These are phyloP conservation scores for Pitta sordida DNA, from an alignment of 2,113 vertebrate species.

Conservation along the genomic window DNA sequence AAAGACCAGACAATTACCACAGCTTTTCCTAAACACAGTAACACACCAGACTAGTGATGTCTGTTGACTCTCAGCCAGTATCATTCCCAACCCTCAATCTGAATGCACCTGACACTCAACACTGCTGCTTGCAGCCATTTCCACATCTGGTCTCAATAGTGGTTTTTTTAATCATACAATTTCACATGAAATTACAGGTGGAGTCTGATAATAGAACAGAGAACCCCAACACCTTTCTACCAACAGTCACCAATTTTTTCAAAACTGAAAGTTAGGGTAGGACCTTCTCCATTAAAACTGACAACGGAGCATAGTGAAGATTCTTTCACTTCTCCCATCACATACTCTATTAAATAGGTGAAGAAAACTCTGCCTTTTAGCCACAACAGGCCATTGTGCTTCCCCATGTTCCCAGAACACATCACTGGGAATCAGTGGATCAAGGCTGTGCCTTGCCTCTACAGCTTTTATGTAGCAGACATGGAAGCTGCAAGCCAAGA, in stretches of 20 bases:
- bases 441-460: background rate
- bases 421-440: accelerated
- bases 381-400: accelerated
- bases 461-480: background rate
- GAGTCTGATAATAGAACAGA: background rate
- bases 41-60: too few species aligned
- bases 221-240: background rate
- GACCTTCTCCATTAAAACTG: background rate
- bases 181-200: background rate
- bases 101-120: background rate
- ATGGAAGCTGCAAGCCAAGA: background rate
- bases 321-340: too few species aligned
- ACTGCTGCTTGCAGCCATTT: background rate
- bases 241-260: background rate
- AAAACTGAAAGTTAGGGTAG: background rate
- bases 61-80: background rate
- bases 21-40: background rate
- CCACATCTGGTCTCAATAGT: background rate
- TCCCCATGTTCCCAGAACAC: too few species aligned
- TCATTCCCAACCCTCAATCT: accelerated
- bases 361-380: background rate
- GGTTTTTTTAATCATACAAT: background rate
- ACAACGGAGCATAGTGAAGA: background rate
- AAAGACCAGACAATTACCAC: background rate
- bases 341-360: too few species aligned